Base-by-base conservation (phyloP, 2,888 invertebrate genomes). In the Cryptus armator region DNA sequence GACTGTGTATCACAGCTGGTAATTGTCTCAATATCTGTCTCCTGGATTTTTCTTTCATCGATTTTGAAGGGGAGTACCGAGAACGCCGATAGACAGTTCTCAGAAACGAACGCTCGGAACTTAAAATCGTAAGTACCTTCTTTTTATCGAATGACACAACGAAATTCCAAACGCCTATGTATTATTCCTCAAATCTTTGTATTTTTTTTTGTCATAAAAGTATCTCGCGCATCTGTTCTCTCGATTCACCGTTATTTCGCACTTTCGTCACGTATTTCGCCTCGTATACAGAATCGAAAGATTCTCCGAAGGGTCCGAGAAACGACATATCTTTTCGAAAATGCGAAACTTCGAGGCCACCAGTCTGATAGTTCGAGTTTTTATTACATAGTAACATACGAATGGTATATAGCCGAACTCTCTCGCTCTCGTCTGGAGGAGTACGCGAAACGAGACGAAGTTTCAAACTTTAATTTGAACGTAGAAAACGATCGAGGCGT, bases 21-120 rank as follows among this genome's bases (percentile, higher is more conserved):
- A 74, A 81, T 84, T 81, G 72, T 77, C 81, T 81, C 76, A 46
- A 81, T 81, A 68, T 67, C 76, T 56, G 77, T 81, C 72, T 43
- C 10, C 43, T 44, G 56, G 66, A 72, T 51, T 59, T 62, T 71
- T 59, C 19, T 53, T 77, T 64, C 29, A 70, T 64, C 71, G 62
- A 16, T 78, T 62, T 32, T 29, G 37, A 62, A 46, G 68, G 19
- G 48, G 48, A 48, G 24, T 24, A 24, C 24, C 2, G 10, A n/a
- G n/a, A 14, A 12, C 12, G 48, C n/a, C 10, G 4, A n/a, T 7
- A 12, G 12, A n/a, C 10, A n/a, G 3, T 12, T 48, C n/a, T 48
- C 3, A 14, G 48, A n/a, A n/a, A n/a, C 14, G 48, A 48, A n/a
- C 9, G 48, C 4, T 48, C n/a, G n/a, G 1, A n/a, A 0, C 3